These are phyloP conservation scores for Nannoperca obscura DNA, from an alignment of 2,797 vertebrate genomes.

Conservation along the genomic window DNA sequence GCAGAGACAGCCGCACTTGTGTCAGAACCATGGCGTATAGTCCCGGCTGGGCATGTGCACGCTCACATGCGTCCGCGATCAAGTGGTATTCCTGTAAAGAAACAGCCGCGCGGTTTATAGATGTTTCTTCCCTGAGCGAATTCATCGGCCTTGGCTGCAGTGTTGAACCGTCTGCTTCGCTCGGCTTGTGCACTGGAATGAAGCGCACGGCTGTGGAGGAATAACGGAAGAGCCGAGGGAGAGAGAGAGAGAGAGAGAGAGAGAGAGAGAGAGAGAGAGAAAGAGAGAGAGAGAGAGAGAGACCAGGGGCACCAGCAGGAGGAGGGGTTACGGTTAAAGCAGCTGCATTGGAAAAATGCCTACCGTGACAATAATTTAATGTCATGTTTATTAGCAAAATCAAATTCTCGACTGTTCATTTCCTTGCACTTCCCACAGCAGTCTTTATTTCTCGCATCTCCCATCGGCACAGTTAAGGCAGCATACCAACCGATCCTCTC, in stretches of 20 bases:
- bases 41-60: constrained; percentile 63
- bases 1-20: constrained; percentile 53
- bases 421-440: not conserved
- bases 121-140: constrained; percentile 83
- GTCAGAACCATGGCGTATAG: constrained; percentile 68
- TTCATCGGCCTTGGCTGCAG: constrained; percentile 65
- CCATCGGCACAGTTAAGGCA: not conserved
- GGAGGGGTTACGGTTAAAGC: constrained; percentile 78
- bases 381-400: constrained; percentile 43
- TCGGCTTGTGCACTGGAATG: constrained; percentile 84
- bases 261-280: constrained; percentile 17
- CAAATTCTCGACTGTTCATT: not conserved
- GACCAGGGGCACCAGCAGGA: constrained; percentile 51
- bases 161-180: constrained; percentile 72
- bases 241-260: constrained; percentile 54
- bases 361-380: constrained; percentile 64
- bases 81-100: constrained; percentile 70
- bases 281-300: constrained; percentile 15
- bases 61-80: constrained; percentile 57
- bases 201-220: constrained; percentile 67
- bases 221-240: constrained; percentile 61
- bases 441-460: not conserved
- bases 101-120: constrained; percentile 52
- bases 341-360: constrained; percentile 69
- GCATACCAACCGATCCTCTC: not conserved